Conservation (phyloP, 2,113 vertebrate genomes). For the Gallinago media region DNA sequence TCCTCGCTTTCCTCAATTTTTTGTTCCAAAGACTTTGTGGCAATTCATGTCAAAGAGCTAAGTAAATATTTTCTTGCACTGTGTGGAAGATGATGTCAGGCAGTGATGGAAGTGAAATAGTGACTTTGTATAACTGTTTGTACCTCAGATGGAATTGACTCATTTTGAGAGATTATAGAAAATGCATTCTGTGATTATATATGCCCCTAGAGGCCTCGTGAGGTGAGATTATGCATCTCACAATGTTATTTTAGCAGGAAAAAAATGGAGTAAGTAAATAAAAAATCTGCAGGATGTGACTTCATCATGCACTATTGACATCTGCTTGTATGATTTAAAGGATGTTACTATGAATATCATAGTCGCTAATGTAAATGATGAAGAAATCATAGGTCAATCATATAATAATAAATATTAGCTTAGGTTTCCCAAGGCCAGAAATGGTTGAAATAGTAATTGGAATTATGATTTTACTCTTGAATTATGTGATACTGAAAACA, state of each 20-base stretch:
- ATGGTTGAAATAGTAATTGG: constrained; percentile 34
- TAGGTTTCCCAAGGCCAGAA: constrained; percentile 60
- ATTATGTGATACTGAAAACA: constrained; percentile 57
- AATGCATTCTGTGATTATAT: not conserved
- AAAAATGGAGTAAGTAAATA: constrained; percentile 35
- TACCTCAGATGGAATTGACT: not conserved
- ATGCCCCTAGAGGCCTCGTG: not conserved
- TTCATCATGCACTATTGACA: constrained; percentile 52
- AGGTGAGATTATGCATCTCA: constrained; percentile 43
- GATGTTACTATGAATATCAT: constrained; percentile 57
- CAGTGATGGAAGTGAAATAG: constrained; percentile 2
- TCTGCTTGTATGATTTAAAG: constrained; percentile 51
- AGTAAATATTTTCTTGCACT: constrained; percentile 32
- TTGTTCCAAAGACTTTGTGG: not conserved
- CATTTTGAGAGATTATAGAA: constrained; percentile 42
- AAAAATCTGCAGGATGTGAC: constrained; percentile 31
- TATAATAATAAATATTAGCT: constrained; percentile 69
- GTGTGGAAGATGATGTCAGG: constrained; percentile 37
- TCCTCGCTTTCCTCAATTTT: accelerated
- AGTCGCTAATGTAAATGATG: constrained; percentile 58
- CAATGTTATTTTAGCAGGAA: constrained; percentile 18
- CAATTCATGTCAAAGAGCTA: not conserved
- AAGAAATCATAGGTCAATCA: constrained; percentile 61
- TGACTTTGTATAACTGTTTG: constrained; percentile 6
- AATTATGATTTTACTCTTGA: constrained; percentile 48